Conservation (phyloP, 2,888 invertebrate species). For the Digitonthophagus gazella region DNA sequence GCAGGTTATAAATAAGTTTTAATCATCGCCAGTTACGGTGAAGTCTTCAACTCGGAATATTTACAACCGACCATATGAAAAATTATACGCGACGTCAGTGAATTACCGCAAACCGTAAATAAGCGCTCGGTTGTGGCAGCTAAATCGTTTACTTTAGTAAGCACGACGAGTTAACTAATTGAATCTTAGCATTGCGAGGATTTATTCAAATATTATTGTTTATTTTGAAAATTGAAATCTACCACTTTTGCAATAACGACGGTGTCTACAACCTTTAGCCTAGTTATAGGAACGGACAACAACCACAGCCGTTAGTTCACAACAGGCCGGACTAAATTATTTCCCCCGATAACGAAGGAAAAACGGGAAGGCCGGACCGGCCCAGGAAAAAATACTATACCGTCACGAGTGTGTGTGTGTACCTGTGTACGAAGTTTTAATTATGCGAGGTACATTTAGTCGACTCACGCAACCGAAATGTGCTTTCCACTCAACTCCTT, state of each 20-base stretch:
- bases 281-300: not conserved
- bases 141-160: not conserved
- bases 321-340: not conserved
- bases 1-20: not conserved
- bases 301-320: not conserved
- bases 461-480: not conserved
- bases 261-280: not conserved
- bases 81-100: not conserved
- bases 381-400: not conserved
- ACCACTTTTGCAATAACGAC: not conserved
- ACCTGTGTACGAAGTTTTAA: not conserved
- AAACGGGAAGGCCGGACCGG: not conserved
- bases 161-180: not conserved
- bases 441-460: not conserved
- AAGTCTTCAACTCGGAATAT: not conserved
- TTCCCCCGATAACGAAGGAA: not conserved
- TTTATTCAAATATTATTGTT: not conserved
- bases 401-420: not conserved
- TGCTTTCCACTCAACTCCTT: not conserved
- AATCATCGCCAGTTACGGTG: not conserved
- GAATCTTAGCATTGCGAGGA: not conserved
- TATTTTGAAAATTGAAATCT: not conserved
- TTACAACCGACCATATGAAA: not conserved
- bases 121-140: not conserved
- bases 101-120: not conserved